Conservation (phyloP, 2,113 vertebrate species). For the Reinhardtius hippoglossoides region DNA sequence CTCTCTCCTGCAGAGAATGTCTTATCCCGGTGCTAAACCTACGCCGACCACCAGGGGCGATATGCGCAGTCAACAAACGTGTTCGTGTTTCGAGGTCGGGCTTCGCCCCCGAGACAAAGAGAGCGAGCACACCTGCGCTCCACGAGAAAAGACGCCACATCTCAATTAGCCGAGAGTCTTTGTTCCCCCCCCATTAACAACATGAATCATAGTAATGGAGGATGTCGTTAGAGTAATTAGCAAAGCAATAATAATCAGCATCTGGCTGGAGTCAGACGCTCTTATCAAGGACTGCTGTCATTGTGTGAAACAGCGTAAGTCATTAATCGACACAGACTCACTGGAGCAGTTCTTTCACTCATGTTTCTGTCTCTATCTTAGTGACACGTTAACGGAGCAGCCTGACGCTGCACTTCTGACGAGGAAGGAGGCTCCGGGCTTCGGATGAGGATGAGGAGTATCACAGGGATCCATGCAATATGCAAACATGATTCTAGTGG, state of each 20-base stretch:
- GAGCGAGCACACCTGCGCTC: slow-evolving; percentile 39
- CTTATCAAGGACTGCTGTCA: slow-evolving; percentile 64
- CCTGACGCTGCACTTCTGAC: slow-evolving; percentile 8
- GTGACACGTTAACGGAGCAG: slow-evolving; percentile 27
- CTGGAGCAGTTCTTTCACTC: slow-evolving; percentile 17
- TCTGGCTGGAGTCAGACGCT: slow-evolving; percentile 44
- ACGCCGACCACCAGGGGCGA: background rate
- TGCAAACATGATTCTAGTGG: background rate
- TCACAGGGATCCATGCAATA: slow-evolving; percentile 6
- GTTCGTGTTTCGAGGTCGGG: background rate
- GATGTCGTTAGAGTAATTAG: slow-evolving; percentile 71
- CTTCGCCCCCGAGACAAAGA: background rate
- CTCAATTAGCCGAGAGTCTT: slow-evolving; percentile 61
- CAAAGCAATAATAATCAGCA: slow-evolving; percentile 70
- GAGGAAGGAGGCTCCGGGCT: background rate
- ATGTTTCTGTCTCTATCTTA: background rate
- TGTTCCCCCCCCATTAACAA: slow-evolving; percentile 38
- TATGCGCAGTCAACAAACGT: background rate
- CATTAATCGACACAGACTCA: slow-evolving; percentile 60
- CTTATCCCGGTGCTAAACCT: background rate
- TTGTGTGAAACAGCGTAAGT: slow-evolving; percentile 49
- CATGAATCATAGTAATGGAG: slow-evolving; percentile 69
- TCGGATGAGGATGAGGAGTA: background rate
- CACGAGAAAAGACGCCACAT: slow-evolving; percentile 1
- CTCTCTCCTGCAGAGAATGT: background rate